Percentiles rank a stretch among this genome's conserved stretches.
These are phyloP conservation scores for Nannoperca australis DNA, from an alignment of 2,797 vertebrate genomes.

Conservation along the genomic window DNA sequence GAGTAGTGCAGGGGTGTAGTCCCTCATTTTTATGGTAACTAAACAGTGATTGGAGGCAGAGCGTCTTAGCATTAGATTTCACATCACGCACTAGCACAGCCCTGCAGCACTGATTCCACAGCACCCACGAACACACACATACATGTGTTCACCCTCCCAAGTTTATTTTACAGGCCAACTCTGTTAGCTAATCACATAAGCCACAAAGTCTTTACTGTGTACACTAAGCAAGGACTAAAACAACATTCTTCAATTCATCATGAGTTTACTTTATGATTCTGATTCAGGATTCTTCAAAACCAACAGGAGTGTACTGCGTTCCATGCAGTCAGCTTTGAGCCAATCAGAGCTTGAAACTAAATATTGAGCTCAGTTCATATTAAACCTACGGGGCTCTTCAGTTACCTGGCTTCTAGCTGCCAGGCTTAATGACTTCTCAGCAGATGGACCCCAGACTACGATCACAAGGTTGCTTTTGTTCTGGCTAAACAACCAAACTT, in stretches of 20 bases:
- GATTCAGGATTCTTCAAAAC: not conserved
- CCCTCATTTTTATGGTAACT: slow-evolving; percentile 35
- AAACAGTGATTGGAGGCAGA: slow-evolving; percentile 40
- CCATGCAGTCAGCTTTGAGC: not conserved
- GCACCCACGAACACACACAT: slow-evolving; percentile 26
- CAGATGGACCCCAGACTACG: slow-evolving; percentile 22
- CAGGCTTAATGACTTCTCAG: slow-evolving; percentile 17
- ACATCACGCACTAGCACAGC: slow-evolving; percentile 60
- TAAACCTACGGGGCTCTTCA: slow-evolving; percentile 6
- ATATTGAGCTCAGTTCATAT: not conserved
- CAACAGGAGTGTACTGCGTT: slow-evolving; percentile 1
- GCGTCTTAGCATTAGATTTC: slow-evolving; percentile 64
- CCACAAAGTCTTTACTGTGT: slow-evolving; percentile 6
- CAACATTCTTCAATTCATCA: not conserved
- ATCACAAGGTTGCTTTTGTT: not conserved
- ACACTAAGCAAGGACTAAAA: not conserved
- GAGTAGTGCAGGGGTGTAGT: slow-evolving; percentile 33
- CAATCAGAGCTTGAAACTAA: slow-evolving; percentile 1
- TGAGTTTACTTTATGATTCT: not conserved
- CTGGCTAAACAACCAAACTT: not conserved
- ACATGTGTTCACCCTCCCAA: not conserved
- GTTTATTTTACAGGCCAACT: not conserved
- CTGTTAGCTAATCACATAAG: slow-evolving; percentile 4
- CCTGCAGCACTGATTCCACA: slow-evolving; percentile 55
- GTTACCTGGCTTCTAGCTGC: slow-evolving; percentile 9